These are phyloP conservation scores for Thomomys bottae DNA, from an alignment of 2,113 vertebrate genomes.

Conservation along the genomic window DNA sequence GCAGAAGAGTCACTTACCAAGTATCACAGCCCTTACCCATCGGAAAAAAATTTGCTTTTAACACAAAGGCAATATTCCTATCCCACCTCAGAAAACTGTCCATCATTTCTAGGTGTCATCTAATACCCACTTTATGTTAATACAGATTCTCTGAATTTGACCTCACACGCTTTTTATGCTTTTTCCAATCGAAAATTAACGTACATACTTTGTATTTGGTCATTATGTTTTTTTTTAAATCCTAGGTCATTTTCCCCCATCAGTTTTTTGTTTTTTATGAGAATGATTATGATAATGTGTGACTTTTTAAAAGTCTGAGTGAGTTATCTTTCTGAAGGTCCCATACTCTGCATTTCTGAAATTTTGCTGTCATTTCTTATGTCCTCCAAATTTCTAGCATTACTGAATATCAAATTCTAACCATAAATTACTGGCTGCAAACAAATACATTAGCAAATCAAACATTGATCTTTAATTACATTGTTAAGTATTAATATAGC, in stretches of 20 bases:
- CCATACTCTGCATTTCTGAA: neutral
- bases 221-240: neutral
- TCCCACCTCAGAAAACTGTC: neutral
- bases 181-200: neutral
- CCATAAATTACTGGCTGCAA: neutral
- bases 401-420: constrained; percentile 34
- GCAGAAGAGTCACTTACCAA: neutral
- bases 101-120: neutral
- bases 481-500: constrained; percentile 6
- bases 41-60: neutral
- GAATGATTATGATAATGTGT: too few species aligned
- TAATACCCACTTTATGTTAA: neutral
- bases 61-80: neutral
- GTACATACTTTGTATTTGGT: neutral
- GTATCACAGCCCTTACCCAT: neutral
- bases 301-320: neutral
- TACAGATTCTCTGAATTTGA: neutral
- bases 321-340: neutral
- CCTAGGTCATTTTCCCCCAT: neutral
- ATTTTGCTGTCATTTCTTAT: neutral
- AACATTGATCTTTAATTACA: neutral
- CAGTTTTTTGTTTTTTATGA: neutral
- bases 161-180: neutral
- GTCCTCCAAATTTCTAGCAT: neutral
- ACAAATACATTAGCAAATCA: constrained; percentile 14